These are phyloP conservation scores for Xerus inauris DNA, from an alignment of 2,113 vertebrate genomes.

Conservation along the genomic window DNA sequence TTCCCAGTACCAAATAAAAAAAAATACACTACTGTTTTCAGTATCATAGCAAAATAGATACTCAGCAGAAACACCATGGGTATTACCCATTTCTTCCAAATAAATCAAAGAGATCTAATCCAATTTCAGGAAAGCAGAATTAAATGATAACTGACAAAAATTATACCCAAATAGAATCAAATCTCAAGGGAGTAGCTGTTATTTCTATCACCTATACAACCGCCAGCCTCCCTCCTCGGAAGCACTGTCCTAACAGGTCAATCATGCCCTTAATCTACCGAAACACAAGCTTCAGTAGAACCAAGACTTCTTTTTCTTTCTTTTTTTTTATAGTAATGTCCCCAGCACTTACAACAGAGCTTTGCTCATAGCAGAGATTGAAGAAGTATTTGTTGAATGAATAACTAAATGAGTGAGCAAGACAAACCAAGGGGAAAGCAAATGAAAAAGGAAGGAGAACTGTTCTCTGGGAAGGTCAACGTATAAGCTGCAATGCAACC, in stretches of 20 bases:
- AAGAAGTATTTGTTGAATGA: not conserved
- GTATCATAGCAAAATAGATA: not conserved
- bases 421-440: not conserved
- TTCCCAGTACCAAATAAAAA: no score
- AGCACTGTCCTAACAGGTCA: not conserved
- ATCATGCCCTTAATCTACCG: not conserved
- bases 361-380: not conserved
- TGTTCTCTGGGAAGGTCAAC: not conserved
- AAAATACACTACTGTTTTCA: no score
- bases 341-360: not conserved
- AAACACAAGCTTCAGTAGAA: not conserved
- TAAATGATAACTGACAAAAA: constrained; percentile 55
- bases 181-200: constrained; percentile 72
- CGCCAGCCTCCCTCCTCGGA: constrained; percentile 70
- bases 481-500: not conserved
- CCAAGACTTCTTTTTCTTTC: not conserved
- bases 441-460: not conserved
- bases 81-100: not conserved
- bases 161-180: not conserved
- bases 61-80: not conserved
- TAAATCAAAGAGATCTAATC: not conserved
- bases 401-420: not conserved
- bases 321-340: not conserved
- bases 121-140: constrained; percentile 35
- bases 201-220: constrained; percentile 72